phyloP scores from a whole-genome alignment of 1,140 invertebrate genomes.

The Hetaerina americana region DNA sequence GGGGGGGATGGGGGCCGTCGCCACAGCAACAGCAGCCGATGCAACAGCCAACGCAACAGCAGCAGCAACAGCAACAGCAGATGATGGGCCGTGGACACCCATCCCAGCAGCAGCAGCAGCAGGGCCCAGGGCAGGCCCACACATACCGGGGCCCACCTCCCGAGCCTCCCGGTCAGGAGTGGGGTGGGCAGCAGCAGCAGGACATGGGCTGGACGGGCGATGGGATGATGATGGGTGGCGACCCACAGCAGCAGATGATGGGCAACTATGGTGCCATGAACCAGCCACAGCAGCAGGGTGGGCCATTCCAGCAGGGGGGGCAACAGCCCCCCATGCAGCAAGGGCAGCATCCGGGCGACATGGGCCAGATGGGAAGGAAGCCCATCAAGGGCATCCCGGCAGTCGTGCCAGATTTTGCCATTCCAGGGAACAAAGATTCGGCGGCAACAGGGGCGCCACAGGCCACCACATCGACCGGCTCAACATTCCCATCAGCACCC shows the following conservation, averaged over 20 bases:
- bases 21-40: conserved; percentile 10
- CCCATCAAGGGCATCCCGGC: conserved; percentile 22
- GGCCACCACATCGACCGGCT: conserved; percentile 3
- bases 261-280: conserved; percentile 4
- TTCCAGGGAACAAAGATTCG: conserved; percentile 18
- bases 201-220: neutral
- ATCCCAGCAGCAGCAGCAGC: conserved; percentile 19
- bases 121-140: conserved; percentile 13
- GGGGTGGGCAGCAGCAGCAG: neutral
- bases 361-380: conserved; percentile 5
- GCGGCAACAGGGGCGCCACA: conserved; percentile 10
- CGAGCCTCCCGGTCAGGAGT: neutral
- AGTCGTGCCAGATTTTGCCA: conserved; percentile 25
- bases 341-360: conserved; percentile 20
- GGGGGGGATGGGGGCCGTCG: conserved; percentile 15
- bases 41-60: conserved; percentile 12
- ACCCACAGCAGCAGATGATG: conserved; percentile 12
- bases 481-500: conserved; percentile 29
- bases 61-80: conserved; percentile 9
- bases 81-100: conserved; percentile 15
- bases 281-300: conserved; percentile 17
- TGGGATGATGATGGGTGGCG: neutral
- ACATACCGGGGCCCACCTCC: neutral
- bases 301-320: conserved; percentile 15
- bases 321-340: conserved; percentile 10